Base-by-base conservation (phyloP, 1,140 invertebrate species). In the Drosophila nasuta region DNA sequence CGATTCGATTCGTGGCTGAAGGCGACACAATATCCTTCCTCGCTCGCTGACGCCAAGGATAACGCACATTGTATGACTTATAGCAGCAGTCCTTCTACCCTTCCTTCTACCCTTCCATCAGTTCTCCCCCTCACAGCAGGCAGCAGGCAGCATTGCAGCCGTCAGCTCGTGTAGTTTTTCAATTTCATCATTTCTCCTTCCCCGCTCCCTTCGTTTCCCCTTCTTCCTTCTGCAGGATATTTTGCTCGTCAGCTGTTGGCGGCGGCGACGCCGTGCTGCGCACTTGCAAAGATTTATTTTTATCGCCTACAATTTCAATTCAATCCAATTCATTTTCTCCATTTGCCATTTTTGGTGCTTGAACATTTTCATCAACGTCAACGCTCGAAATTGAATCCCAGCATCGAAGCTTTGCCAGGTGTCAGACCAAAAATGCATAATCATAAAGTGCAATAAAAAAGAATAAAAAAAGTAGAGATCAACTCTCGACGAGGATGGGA, bases 401-500 rank as follows among this genome's bases (percentile, higher is more conserved):
- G 45, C 1, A 0, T 41, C 2, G 10, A 6, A 41, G 43, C 6
- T 49, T 13, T 38, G 15, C 25, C 11, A 38, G 33, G 35, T 57
- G 35, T 43, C 33, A 38, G 15, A 17, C 35, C 63, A 30, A 46
- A 13, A 65, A 52, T 48, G 1, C 33, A 63, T 25, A 63, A 11
- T 38, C 13, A 35, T n/a, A 46, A 30, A 30, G 15, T 54, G n/a
- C 5, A 54, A 54, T 58, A 45, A 56, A 56, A 41, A 51, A 64
- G n/a, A 20, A 45, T 38, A 41, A n/a, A 6, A 59, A 49, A 67
- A 68, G 30, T 45, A 60, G 20, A 58, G 64, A 48, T 62, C 35
- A n/a, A 0, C 5, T 5, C 5, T 54, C 95, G 96, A 96, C 95
- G 95, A 96, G 95, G 96, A 96, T 96, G 96, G 96, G 96, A 96